phyloP scores from a whole-genome alignment of 2,797 vertebrate species.

The Aulostomus chinensis region DNA sequence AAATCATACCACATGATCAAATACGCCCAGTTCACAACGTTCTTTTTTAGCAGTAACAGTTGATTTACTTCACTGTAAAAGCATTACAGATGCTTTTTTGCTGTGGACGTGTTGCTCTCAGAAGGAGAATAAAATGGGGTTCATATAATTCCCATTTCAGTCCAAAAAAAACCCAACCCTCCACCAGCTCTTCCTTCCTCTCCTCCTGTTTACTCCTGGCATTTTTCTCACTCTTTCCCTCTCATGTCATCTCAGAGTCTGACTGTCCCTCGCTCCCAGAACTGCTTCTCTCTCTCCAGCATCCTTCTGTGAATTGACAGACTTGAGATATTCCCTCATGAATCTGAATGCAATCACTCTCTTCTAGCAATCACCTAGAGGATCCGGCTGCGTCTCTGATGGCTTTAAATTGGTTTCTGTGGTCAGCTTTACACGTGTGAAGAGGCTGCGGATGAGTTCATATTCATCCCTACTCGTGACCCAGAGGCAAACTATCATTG shows the following conservation, averaged over 20 bases:
- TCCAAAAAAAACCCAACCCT: not conserved
- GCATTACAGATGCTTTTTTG: too few species aligned
- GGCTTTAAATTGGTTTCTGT: conserved; percentile 50
- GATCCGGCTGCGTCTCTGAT: conserved; percentile 26
- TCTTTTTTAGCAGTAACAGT: too few species aligned
- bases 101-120: too few species aligned
- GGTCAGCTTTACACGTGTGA: conserved; percentile 34
- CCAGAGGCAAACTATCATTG: not conserved
- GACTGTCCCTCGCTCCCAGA: conserved; percentile 33
- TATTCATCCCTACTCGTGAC: conserved; percentile 3
- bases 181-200: not conserved
- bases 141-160: conserved; percentile 3
- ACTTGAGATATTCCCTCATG: conserved; percentile 32
- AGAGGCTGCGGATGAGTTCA: conserved; percentile 8
- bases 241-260: conserved; percentile 38
- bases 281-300: conserved; percentile 25
- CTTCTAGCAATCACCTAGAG: conserved; percentile 23
- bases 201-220: conserved; percentile 2
- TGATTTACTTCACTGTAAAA: too few species aligned
- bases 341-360: conserved; percentile 31
- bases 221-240: conserved; percentile 2
- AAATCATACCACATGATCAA: too few species aligned
- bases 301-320: conserved; percentile 12
- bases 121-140: not conserved
- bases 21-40: too few species aligned